Conservation (phyloP, 2,113 vertebrate genomes). For the Gambusia affinis region DNA sequence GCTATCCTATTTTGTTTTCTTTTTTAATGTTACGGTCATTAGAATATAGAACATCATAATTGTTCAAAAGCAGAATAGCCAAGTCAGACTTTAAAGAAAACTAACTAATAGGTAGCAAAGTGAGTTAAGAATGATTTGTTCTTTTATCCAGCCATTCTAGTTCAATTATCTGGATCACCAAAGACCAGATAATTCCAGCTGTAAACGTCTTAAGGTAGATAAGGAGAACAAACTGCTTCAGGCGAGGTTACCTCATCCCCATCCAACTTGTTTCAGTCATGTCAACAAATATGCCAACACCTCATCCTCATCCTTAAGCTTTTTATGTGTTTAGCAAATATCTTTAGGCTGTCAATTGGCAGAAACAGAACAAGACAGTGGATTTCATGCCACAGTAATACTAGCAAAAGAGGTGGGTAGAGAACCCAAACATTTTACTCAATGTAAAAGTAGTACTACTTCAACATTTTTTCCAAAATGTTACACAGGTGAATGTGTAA, state of each 20-base stretch:
- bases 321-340: not conserved
- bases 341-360: not conserved
- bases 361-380: not conserved
- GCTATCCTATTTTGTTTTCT: no score
- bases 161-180: not conserved
- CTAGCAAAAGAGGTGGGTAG: no score
- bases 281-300: not conserved
- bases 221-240: not conserved
- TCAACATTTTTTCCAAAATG: no score
- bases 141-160: not conserved
- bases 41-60: not conserved
- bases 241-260: not conserved
- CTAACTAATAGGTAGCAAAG: not conserved
- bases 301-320: not conserved
- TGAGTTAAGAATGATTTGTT: not conserved
- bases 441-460: no score
- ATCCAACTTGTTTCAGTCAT: not conserved
- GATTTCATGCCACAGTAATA: not conserved
- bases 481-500: no score
- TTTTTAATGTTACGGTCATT: no score
- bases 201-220: not conserved
- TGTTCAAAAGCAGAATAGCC: not conserved
- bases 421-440: no score
- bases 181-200: not conserved
- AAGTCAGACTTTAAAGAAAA: not conserved